Evolutionary conservation across 2,797 vertebrate genomes (phyloP), one percentile per base, ranked within the genome.

Genomic region (Aeoliscus strigatus): DNA sequence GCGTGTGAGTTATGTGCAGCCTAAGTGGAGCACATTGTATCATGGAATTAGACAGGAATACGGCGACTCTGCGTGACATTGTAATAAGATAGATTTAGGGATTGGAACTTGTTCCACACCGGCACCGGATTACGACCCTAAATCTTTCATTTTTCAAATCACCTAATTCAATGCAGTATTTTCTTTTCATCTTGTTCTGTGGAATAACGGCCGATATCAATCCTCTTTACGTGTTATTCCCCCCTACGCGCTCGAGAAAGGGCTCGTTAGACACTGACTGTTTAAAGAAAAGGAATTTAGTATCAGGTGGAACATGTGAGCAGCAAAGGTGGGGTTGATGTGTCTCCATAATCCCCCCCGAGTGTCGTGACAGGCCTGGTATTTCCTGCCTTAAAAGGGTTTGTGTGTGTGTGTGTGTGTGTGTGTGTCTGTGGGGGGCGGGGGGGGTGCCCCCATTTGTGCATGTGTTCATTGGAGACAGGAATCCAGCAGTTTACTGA

Each of bases 361-460:
- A 70, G 62, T 75, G 55, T 64, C 60, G 38, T 62, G 70, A 76
- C 70, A 71, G 73, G 60, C 57, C 41, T 26, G 72, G 58, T 77
- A 74, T 80, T 83, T 80, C 64, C 59, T 62, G 54, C 60, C 5
- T 61, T 64, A 73, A 77, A 73, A 65, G 75, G 65, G 66, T 7
- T 31, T 4, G 12, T 14, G 29, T 31, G 29, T 8, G n/a, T 6
- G 12, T 17, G 32, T n/a, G n/a, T n/a, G n/a, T n/a, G n/a, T n/a
- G n/a, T n/a, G n/a, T n/a, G n/a, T n/a, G n/a, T n/a, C n/a, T n/a
- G 13, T 10, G 16, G 14, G 26, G 32, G 14, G 53, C 12, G 14
- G 9, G 16, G 27, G 37, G 64, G 55, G 50, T 42, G 51, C 66
- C 65, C 63, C 83, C 69, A 73, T 79, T 80, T 80, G 69, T 73